Evolutionary conservation across 2,888 invertebrate genomes (phyloP), one percentile per base, ranked within the genome.

Genomic region (Cryptosula pallasiana): DNA sequence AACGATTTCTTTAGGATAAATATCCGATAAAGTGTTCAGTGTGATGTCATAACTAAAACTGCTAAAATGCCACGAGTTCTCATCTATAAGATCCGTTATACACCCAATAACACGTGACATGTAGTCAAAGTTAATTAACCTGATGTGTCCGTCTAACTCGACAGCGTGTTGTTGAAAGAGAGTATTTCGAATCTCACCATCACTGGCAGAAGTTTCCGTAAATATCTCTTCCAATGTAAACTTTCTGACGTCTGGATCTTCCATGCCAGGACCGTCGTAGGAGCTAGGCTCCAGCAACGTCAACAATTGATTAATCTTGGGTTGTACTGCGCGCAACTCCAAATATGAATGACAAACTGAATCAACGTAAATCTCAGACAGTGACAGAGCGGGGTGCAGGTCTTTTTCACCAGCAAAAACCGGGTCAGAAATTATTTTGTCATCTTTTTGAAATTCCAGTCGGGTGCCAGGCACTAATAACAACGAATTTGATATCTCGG

Each of bases 401-500:
- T 45, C 45, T 45, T 20, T 45, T 13, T 45, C 45, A 45, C 9
- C 9, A 45, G 20, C 9, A 45, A 45, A 45, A n/a, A n/a, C n/a
- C n/a, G n/a, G n/a, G n/a, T n/a, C n/a, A n/a, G n/a, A n/a, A n/a
- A n/a, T n/a, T 9, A 23, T 57, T 57, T 57, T 57, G n/a, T 57
- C 57, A 57, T 23, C 57, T 57, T 57, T 57, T 13, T 5, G 5
- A 5, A 9, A 25, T 5, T 63, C 32, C 13, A 63, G 5, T 27
- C 16, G 3, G 2, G 34, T 32, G 3, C 63, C 63, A 13, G 63
- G 32, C 20, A 63, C 63, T 32, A 63, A n/a, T 29, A 63, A 32
- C 63, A 63, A 63, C 9, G 63, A 20, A 34, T 63, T 63, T 9
- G 63, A 63, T 29, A 63, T 63, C 32, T 63, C 63, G 13, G 63